phyloP scores from a whole-genome alignment of 2,888 invertebrate species.

The Pandemis corylana region DNA sequence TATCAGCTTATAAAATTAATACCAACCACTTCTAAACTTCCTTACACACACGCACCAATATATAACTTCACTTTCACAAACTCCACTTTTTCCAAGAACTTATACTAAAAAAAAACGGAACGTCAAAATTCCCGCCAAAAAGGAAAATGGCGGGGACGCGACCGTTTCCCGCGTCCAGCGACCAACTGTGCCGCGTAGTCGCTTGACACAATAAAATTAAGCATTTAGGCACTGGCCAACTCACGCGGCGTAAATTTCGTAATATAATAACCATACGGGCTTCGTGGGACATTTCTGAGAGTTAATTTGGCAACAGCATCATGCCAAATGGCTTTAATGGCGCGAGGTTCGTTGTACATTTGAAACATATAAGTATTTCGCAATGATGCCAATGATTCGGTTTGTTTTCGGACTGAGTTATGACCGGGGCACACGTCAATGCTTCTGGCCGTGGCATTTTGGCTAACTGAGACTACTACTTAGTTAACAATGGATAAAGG shows the following conservation, averaged over 20 bases:
- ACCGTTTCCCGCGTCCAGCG: conserved; percentile 66
- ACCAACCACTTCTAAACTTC: conserved; percentile 6
- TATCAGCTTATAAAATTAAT: neutral
- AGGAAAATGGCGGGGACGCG: conserved; percentile 28
- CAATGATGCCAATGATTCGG: conserved; percentile 46
- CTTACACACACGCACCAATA: conserved; percentile 5
- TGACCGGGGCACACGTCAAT: conserved; percentile 11
- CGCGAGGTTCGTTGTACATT: conserved; percentile 48
- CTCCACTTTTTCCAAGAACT: conserved; percentile 19
- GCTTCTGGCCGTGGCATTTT: neutral
- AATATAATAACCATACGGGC: conserved; percentile 68
- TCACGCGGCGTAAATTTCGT: conserved; percentile 63
- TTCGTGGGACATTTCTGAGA: conserved; percentile 63
- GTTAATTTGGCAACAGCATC: conserved; percentile 68
- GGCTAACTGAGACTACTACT: neutral
- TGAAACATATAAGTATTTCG: conserved; percentile 42
- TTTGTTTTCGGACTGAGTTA: conserved; percentile 46
- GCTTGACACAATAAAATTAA: conserved; percentile 76
- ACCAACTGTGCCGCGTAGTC: conserved; percentile 61
- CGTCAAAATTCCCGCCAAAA: conserved; percentile 38
- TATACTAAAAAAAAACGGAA: conserved; percentile 13
- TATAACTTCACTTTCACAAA: conserved; percentile 7
- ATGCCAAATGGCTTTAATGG: conserved; percentile 62
- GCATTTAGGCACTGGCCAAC: conserved; percentile 61
- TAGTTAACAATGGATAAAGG: neutral